Percentiles rank a stretch among this genome's conserved stretches.
Evolutionary conservation across 2,888 invertebrate species (phyloP).

Genomic region (Campoplex capitator): DNA sequence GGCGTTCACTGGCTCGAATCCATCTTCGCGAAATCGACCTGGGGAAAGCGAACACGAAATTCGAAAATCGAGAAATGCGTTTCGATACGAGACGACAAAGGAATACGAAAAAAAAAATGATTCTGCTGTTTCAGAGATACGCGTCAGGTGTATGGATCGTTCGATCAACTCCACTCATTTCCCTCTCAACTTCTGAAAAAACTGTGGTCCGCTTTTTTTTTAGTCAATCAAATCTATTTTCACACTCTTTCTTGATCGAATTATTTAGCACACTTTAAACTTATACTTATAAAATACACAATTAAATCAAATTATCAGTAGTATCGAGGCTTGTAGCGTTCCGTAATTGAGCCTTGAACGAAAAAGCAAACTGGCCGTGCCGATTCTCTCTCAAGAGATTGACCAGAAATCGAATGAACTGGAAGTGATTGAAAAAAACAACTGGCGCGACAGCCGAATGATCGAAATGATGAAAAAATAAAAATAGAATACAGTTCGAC

Average conservation of each 20-base stretch:
- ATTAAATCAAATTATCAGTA: conserved; percentile 27
- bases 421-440: conserved; percentile 33
- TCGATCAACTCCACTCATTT: not conserved
- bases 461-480: not conserved
- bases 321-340: conserved; percentile 42
- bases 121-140: conserved; percentile 12
- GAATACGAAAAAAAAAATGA: conserved; percentile 34
- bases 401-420: conserved; percentile 41
- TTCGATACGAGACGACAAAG: conserved; percentile 7
- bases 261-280: conserved; percentile 40
- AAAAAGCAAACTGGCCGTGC: conserved; percentile 48
- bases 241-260: conserved; percentile 48
- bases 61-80: conserved; percentile 57
- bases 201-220: conserved; percentile 8
- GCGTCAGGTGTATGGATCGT: conserved; percentile 28
- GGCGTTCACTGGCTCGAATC: conserved; percentile 59
- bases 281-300: conserved; percentile 48
- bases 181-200: conserved; percentile 14
- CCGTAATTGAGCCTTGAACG: conserved; percentile 45
- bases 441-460: not conserved
- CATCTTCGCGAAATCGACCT: conserved; percentile 66
- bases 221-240: conserved; percentile 23
- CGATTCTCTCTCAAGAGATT: conserved; percentile 36
- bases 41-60: conserved; percentile 56
- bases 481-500: not conserved